Conservation (phyloP, 2,797 vertebrate genomes). For the Cercopithecus petaurista region DNA sequence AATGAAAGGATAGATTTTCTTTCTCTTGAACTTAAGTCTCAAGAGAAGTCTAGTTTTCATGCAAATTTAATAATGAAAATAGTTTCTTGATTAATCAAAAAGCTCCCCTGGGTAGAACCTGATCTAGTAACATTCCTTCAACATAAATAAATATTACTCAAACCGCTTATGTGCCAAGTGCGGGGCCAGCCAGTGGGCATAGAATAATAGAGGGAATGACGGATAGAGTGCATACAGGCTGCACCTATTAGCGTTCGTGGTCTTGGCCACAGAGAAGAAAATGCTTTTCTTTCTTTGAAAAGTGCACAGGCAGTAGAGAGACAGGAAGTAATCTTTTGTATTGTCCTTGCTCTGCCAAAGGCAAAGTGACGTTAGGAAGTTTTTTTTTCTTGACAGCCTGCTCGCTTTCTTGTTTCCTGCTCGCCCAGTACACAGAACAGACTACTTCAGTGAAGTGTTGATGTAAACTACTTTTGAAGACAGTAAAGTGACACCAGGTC, state of each 20-base stretch:
- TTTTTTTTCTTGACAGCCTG: background rate
- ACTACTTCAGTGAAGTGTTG: background rate
- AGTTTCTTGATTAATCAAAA: slow-evolving; percentile 34
- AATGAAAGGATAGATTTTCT: background rate
- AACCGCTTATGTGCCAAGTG: background rate
- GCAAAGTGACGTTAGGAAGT: background rate
- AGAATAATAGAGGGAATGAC: background rate
- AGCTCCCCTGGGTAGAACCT: background rate
- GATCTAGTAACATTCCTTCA: background rate
- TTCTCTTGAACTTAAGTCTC: background rate
- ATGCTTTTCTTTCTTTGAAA: background rate
- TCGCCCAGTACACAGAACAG: background rate
- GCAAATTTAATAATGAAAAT: slow-evolving; percentile 47
- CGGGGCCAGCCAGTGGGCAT: background rate
- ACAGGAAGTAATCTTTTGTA: background rate
- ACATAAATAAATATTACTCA: background rate
- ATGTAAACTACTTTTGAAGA: slow-evolving; percentile 27
- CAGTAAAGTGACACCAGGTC: slow-evolving; percentile 10
- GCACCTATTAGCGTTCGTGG: background rate
- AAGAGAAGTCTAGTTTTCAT: slow-evolving; percentile 29
- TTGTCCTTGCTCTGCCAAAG: background rate
- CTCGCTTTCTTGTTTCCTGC: too few relatives aligned
- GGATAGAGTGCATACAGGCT: background rate
- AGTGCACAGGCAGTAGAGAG: background rate
- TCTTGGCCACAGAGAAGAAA: background rate